These are phyloP conservation scores for Actinemys pallida DNA, from an alignment of 2,113 vertebrate species.

Conservation along the genomic window DNA sequence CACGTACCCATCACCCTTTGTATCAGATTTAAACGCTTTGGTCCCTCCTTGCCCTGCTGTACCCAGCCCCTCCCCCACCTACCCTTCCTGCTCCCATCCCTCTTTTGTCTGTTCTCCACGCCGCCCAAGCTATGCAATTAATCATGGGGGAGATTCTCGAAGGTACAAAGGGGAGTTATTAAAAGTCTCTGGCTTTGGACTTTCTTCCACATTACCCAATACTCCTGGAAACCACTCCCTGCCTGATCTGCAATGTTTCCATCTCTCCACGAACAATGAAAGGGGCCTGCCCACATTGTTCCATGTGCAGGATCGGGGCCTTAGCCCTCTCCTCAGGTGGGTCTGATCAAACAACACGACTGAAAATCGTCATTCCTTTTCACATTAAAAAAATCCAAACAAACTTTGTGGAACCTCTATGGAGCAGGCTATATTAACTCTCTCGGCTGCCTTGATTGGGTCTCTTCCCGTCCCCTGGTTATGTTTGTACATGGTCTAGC, in stretches of 20 bases:
- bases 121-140: not conserved
- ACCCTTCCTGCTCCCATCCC: not conserved
- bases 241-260: not conserved
- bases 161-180: not conserved
- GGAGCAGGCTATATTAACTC: too few species aligned
- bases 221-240: not conserved
- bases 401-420: not conserved
- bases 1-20: not conserved
- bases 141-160: not conserved
- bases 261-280: not conserved
- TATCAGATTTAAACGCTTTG: slow-evolving; percentile 7
- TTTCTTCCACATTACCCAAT: not conserved
- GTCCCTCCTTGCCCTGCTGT: not conserved
- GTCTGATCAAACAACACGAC: not conserved
- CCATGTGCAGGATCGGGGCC: not conserved
- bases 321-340: too few species aligned
- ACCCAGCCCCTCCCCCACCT: not conserved
- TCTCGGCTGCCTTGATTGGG: not conserved
- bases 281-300: not conserved
- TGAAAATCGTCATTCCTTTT: not conserved
- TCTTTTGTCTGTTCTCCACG: not conserved
- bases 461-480: not conserved
- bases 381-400: not conserved
- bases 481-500: not conserved
- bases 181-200: not conserved